Base-by-base conservation (phyloP, 2,113 vertebrate genomes). In the Hylia prasina region DNA sequence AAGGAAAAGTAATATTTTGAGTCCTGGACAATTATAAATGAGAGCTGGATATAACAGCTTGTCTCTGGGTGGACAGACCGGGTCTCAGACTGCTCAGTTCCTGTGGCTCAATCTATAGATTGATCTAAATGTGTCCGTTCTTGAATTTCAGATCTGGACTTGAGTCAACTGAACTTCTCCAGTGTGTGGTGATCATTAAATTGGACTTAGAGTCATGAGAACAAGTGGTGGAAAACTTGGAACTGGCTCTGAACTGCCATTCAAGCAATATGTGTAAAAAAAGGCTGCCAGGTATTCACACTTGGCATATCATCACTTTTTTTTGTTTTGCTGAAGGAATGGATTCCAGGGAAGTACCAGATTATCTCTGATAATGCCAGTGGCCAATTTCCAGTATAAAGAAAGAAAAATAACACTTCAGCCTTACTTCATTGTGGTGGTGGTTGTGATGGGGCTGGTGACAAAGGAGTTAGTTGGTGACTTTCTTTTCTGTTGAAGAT, bases 211-310 rank as follows among this genome's bases (percentile, higher is more conserved):
- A 51, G 31, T 68, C 16, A 22, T 24, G 24, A 48, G 21, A 40
- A 35, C 33, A 79, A 5, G 31, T 3, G 1, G 42, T 73, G 45
- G 47, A 51, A 40, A 66, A 53, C 24, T 60, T 51, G 50, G 31
- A 30, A 16, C 27, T 61, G 64, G 28, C 48, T 68, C 58, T n/a
- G 48, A 51, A 33, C 33, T 64, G 50, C 33, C 30, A 8, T 25
- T 64, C 17, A 40, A 53, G 13, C 27, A 24, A 9, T 16, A 7
- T 0, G 0, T 42, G 48, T 58, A 2, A 28, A 35, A 15, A 28
- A 68, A 81, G 18, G 21, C 35, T 73, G 33, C 33, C 44, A 18
- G 9, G 3, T 45, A 6, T 25, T 66, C 44, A 23, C 9, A 4
- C 20, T 35, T 16, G 48, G 18, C n/a, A 10, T 71, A 44, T 31